Percentiles rank a stretch among this genome's conserved stretches.
These are phyloP conservation scores for Conops quadrifasciatus DNA, from an alignment of 2,888 invertebrate species.

Conservation along the genomic window DNA sequence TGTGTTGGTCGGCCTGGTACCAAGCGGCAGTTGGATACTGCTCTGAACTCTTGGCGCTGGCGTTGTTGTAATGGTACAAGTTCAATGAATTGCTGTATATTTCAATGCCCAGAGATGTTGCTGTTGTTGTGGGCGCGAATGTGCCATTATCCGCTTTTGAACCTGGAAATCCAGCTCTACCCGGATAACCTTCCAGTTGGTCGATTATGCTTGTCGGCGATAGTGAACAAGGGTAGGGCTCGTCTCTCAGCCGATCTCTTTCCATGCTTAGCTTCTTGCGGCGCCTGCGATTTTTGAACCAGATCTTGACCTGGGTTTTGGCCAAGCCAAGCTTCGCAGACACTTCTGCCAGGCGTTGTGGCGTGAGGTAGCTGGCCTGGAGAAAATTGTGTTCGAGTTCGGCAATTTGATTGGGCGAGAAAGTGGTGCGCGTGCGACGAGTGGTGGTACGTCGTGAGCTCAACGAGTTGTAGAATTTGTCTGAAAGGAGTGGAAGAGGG, in stretches of 20 bases:
- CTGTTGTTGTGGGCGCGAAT: slow-evolving; percentile 46
- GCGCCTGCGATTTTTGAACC: slow-evolving; percentile 59
- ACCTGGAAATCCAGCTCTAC: slow-evolving; percentile 3
- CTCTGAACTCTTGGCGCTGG: slow-evolving; percentile 23
- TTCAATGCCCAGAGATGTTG: slow-evolving; percentile 46
- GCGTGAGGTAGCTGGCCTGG: slow-evolving; percentile 54
- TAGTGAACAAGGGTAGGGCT: not conserved
- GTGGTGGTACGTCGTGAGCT: slow-evolving; percentile 53
- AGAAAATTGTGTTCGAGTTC: slow-evolving; percentile 55
- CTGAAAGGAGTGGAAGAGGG: slow-evolving; percentile 38
- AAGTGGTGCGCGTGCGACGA: slow-evolving; percentile 56
- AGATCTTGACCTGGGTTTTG: slow-evolving; percentile 55
- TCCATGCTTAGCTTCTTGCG: slow-evolving; percentile 50
- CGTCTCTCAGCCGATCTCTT: slow-evolving; percentile 1
- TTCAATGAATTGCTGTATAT: slow-evolving; percentile 48
- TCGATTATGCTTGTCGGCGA: not conserved
- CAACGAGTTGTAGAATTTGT: slow-evolving; percentile 52
- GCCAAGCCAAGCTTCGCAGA: slow-evolving; percentile 53
- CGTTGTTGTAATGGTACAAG: slow-evolving; percentile 51
- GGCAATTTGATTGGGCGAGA: slow-evolving; percentile 54
- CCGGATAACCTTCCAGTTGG: not conserved
- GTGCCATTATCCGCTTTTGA: slow-evolving; percentile 41
- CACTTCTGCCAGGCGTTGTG: slow-evolving; percentile 51
- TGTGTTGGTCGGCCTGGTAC: slow-evolving; percentile 38
- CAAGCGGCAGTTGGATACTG: slow-evolving; percentile 33